A percentile compares a stretch with the other conserved stretches of the same genome.
Evolutionary conservation across 2,797 vertebrate species (phyloP).

Genomic region (Propithecus perrieri): DNA sequence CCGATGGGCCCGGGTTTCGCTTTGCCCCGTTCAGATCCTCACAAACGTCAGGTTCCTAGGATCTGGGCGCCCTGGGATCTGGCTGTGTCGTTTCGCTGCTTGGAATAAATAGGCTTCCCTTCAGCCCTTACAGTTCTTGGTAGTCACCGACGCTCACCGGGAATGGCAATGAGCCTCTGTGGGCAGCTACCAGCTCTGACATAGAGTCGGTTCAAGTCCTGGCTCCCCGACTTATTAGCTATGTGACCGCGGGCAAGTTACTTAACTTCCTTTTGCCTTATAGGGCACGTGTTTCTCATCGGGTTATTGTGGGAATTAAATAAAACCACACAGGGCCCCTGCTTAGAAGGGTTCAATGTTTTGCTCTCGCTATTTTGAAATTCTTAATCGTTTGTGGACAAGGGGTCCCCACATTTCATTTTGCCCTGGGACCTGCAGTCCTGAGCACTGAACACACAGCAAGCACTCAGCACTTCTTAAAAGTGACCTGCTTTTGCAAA

Average conservation of each 20-base stretch:
- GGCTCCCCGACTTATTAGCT: not conserved
- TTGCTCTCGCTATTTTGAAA: not conserved
- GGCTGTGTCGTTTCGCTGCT: not conserved
- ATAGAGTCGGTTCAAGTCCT: not conserved
- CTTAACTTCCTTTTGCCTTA: not conserved
- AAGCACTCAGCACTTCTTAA: not conserved
- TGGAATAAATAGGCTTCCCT: not conserved
- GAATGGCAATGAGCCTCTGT: not conserved
- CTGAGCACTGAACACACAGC: not conserved
- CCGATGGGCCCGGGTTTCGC: not conserved
- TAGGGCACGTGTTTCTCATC: not conserved
- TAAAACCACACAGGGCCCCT: not conserved
- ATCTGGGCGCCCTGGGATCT: not conserved
- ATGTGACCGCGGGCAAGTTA: not conserved
- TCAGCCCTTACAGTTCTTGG: not conserved
- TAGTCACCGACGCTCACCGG: accelerated
- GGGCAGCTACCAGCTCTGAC: not conserved
- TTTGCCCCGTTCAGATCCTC: not conserved
- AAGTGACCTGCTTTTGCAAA: not conserved
- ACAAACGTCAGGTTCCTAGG: not conserved
- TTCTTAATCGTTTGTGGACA: not conserved
- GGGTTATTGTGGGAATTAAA: not conserved
- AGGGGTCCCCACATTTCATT: not conserved
- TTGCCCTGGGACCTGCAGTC: not conserved
- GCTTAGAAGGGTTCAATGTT: not conserved